Percentiles rank a stretch among this genome's conserved stretches.
phyloP scores from a whole-genome alignment of 2,797 vertebrate genomes.

The Arvicola amphibius region DNA sequence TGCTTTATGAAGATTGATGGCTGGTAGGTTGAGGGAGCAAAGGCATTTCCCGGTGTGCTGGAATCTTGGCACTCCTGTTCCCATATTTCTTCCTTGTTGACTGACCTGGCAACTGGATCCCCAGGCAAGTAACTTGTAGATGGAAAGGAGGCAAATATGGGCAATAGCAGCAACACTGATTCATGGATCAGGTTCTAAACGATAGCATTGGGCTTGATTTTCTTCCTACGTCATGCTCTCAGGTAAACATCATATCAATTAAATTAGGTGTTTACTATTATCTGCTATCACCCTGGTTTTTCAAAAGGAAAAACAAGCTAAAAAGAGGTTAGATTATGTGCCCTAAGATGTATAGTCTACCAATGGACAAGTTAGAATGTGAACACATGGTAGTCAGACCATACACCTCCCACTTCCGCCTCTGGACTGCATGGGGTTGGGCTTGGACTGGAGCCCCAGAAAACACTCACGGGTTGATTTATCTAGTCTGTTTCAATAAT shows the following conservation, averaged over 20 bases:
- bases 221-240: neutral
- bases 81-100: neutral
- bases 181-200: neutral
- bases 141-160: neutral
- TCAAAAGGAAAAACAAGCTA: neutral
- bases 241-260: neutral
- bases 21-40: neutral
- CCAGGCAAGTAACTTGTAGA: neutral
- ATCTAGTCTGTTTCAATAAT: neutral
- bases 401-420: neutral
- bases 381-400: neutral
- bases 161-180: neutral
- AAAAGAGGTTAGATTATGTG: neutral
- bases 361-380: neutral
- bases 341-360: neutral
- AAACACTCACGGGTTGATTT: neutral
- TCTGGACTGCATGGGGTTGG: accelerated
- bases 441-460: neutral
- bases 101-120: neutral
- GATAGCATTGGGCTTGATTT: neutral
- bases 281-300: neutral
- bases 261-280: neutral
- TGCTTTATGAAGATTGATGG: neutral
- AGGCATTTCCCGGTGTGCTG: neutral
- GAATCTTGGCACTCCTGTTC: neutral